These are phyloP conservation scores for Brachypodius melanocephalos DNA, from an alignment of 2,113 vertebrate genomes.

Conservation along the genomic window DNA sequence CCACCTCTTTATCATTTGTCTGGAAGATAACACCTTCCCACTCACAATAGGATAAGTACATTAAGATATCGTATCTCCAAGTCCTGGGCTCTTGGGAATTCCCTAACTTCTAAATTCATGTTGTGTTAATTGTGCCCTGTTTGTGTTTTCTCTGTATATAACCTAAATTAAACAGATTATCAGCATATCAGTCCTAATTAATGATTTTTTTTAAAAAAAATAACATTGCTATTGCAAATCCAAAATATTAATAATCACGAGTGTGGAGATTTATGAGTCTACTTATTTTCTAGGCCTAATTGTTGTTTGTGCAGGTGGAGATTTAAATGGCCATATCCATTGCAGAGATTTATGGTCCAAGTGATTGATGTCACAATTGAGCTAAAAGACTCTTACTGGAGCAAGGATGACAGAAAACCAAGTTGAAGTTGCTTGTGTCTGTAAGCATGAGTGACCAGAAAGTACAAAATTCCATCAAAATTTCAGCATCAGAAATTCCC, in stretches of 20 bases:
- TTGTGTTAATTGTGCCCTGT: slow-evolving; percentile 67
- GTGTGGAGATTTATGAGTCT: slow-evolving; percentile 74
- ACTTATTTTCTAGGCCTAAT: slow-evolving; percentile 69
- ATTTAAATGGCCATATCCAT: slow-evolving; percentile 75
- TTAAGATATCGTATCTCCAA: slow-evolving; percentile 69
- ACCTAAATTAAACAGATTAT: slow-evolving; percentile 74
- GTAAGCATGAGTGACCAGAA: slow-evolving; percentile 32
- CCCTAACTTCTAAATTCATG: slow-evolving; percentile 52
- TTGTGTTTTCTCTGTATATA: slow-evolving; percentile 71
- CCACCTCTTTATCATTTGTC: background rate
- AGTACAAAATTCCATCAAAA: background rate
- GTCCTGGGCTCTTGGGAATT: slow-evolving; percentile 64
- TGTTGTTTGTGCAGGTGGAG: slow-evolving; percentile 83
- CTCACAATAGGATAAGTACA: slow-evolving; percentile 10
- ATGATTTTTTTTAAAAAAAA: slow-evolving; percentile 13
- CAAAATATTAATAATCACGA: slow-evolving; percentile 72
- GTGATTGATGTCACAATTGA: slow-evolving; percentile 76
- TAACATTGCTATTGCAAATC: slow-evolving; percentile 47
- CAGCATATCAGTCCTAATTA: slow-evolving; percentile 71
- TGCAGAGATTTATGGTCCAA: slow-evolving; percentile 75
- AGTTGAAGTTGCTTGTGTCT: slow-evolving; percentile 69
- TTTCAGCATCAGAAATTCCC: background rate
- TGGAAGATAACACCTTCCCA: slow-evolving; percentile 43
- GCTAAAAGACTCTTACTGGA: slow-evolving; percentile 60
- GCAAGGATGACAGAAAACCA: slow-evolving; percentile 67